Percentiles rank a stretch among this genome's conserved stretches.
phyloP scores from a whole-genome alignment of 2,113 vertebrate genomes.

The Scalopus aquaticus region DNA sequence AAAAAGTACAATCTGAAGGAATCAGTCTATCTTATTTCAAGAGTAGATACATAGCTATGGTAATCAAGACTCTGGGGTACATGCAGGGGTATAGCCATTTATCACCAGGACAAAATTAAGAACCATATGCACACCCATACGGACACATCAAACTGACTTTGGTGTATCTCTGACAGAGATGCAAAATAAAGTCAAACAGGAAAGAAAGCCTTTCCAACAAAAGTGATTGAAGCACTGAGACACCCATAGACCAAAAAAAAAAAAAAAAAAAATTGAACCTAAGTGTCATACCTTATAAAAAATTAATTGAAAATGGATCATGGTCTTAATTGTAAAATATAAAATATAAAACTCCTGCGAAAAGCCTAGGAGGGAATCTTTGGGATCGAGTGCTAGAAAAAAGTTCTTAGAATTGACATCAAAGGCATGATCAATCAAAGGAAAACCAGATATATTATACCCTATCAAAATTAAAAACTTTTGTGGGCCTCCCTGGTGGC shows the following conservation, averaged over 20 bases:
- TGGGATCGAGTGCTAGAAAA: neutral
- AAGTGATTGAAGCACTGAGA: neutral
- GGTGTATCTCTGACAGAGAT: neutral
- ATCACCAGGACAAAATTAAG: neutral
- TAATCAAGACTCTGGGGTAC: neutral
- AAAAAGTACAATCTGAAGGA: neutral
- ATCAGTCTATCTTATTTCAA: neutral
- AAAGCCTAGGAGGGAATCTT: neutral
- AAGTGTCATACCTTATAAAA: neutral
- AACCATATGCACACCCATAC: neutral
- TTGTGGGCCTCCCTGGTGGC: too few relatives aligned
- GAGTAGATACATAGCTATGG: neutral
- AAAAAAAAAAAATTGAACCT: neutral
- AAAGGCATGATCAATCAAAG: neutral
- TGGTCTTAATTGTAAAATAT: neutral
- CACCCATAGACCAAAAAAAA: neutral
- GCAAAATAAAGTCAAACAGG: neutral
- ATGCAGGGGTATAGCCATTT: neutral
- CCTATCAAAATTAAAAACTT: neutral
- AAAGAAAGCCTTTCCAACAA: neutral
- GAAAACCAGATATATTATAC: neutral
- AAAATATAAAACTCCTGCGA: neutral
- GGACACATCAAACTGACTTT: neutral
- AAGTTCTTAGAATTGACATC: neutral
- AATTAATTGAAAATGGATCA: neutral